These are phyloP conservation scores for Cottoperca gobio DNA, from an alignment of 2,797 vertebrate genomes.

Conservation along the genomic window DNA sequence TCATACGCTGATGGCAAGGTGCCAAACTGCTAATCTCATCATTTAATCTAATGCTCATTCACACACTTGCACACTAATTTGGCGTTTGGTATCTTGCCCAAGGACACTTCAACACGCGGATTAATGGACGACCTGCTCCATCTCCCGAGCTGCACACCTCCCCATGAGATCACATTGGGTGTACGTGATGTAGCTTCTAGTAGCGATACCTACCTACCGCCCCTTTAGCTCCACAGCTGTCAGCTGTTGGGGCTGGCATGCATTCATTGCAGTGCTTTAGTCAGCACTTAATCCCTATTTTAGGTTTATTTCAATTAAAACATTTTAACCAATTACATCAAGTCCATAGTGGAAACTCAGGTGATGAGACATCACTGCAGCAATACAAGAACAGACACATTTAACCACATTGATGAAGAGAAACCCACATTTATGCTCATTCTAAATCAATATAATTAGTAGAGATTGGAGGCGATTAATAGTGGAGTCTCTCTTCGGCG, in stretches of 20 bases:
- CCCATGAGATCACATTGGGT: too few species aligned
- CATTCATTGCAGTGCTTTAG: constrained; percentile 12
- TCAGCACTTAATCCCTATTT: neutral
- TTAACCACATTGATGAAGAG: neutral
- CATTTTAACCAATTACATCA: neutral
- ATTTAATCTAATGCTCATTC: too few species aligned
- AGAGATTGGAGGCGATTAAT: neutral
- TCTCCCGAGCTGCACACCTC: too few species aligned
- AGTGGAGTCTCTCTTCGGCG: neutral
- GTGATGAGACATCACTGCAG: neutral
- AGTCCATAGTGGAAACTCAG: neutral
- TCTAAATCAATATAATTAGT: neutral
- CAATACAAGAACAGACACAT: neutral
- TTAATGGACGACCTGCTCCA: too few species aligned
- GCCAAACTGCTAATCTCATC: too few species aligned
- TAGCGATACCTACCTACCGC: too few species aligned
- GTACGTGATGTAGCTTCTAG: too few species aligned
- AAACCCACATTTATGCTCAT: neutral
- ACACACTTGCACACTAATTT: too few species aligned
- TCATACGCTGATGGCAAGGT: too few species aligned
- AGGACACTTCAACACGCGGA: too few species aligned
- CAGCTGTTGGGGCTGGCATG: constrained; percentile 57
- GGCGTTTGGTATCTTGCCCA: too few species aligned
- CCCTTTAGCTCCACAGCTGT: constrained; percentile 63
- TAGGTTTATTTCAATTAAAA: neutral